Evolutionary conservation across 2,888 invertebrate species (phyloP), one percentile per base, ranked within the genome.

Genomic region (Clitarchus hookeri): DNA sequence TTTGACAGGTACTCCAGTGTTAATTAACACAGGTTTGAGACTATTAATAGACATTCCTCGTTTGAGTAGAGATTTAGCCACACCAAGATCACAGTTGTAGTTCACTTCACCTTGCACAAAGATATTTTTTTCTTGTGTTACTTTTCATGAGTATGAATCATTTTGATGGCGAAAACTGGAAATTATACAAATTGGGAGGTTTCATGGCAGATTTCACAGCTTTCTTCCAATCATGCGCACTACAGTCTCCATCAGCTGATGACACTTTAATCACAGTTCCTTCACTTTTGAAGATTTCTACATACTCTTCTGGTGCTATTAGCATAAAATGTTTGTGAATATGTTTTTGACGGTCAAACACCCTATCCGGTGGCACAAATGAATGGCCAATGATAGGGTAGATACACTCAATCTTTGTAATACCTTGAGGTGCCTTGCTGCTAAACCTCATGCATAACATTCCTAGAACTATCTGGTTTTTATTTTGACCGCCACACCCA

Each of bases 251-350:
- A 65, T 65, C 65, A 65, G 13, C 19, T 12, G 65, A 19, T 65
- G 65, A 65, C 65, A 65, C 65, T 65, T 65, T 65, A 65, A 65
- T 23, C 65, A 65, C 65, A 65, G 65, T 65, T 65, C 65, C 16
- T 65, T 65, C 19, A 13, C 23, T 9, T 65, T 65, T 65, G 65
- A 65, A 65, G 65, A 65, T 16, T 65, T 65, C 11, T 19, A 65
- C 16, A 16, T 65, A 65, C 11, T 65, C 65, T 65, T 19, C 65
- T 23, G 65, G 65, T 65, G 65, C 19, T 23, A 65, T 16, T 65
- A 65, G 65, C 6, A 65, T 16, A 65, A 16, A 16, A 12, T 65
- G 65, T 23, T 65, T 48, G n/a, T 48, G 6, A 65, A 65, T 65
- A 65, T 16, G 65, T 65, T 65, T 13, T 16, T 65, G 4, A 65